Evolutionary conservation across 53 echinoderm and acorn worm species (phyloP).

Genomic region (Stichopus horrens): DNA sequence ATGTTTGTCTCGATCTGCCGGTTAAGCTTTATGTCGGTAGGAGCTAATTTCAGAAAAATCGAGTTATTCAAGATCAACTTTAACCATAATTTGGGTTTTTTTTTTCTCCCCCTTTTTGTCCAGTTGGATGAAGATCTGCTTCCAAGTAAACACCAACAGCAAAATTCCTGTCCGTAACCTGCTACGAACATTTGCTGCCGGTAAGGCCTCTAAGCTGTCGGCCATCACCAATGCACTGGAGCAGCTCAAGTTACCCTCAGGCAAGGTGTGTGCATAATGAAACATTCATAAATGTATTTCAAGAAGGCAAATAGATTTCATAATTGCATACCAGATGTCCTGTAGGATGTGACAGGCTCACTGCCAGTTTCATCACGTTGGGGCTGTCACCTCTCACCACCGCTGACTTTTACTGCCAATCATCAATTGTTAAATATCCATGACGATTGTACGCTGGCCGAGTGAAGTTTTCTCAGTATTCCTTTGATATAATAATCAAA

Average conservation of each 20-base stretch:
- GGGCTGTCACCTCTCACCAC: too few species aligned
- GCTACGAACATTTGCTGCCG: constrained; percentile 96
- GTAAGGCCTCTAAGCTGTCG: constrained; percentile 85
- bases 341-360: too few species aligned
- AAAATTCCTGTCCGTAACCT: constrained; percentile 91
- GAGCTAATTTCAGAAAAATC: neutral
- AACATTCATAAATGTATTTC: neutral
- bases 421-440: too few species aligned
- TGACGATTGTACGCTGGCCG: too few species aligned
- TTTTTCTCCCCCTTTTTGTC: constrained; percentile 1
- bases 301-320: too few species aligned
- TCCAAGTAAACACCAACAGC: constrained; percentile 92
- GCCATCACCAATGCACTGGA: constrained; percentile 96
- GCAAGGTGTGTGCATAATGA: constrained; percentile 70
- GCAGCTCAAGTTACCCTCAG: constrained; percentile 88
- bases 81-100: neutral
- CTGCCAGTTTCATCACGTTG: too few species aligned
- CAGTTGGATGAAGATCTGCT: constrained; percentile 99
- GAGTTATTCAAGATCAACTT: neutral
- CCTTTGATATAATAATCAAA: too few species aligned
- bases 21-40: neutral
- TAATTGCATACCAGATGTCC: too few species aligned
- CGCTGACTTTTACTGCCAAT: too few species aligned
- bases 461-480: too few species aligned
- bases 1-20: too few species aligned